Base-by-base conservation (phyloP, 92 coral and sea anemone species). In the Parazoanthus darwini region DNA sequence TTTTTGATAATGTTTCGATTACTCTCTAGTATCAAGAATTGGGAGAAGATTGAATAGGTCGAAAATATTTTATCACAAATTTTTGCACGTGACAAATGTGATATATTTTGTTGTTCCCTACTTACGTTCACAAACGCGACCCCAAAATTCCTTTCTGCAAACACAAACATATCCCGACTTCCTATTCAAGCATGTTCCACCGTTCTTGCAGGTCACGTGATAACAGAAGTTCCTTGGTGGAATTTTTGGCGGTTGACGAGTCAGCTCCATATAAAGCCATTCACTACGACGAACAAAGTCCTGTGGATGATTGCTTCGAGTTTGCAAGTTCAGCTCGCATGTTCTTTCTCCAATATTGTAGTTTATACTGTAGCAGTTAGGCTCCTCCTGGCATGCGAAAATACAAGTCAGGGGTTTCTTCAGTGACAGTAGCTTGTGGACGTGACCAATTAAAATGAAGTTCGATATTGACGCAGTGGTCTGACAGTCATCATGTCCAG, bases 321-420 rank as follows among this genome's bases (percentile, higher is more conserved):
- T 90, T 33, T 84, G 82, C 37, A 70, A 58, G 85, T 80, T 90
- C 54, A 90, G 6, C 59, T 86, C 90, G 22, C 92, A 90, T 38
- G 20, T 20, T 4, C 44, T 75, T 7, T 43, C 56, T 73, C 33
- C 75, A 23, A 71, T 43, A 8, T 90, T 56, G 46, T 85, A 90
- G 73, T 90, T 90, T 9, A 86, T 22, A 16, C 92, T 90, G 63
- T 79, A 90, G 38, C 92, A 90, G 18, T 35, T 18, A 5, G 74
- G 73, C 50, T 79, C 83, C 58, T 72, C 74, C 42, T 90, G 82
- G 33, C 90, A 90, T 9, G 82, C 79, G 18, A 71, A n/a, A 42
- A 90, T 42, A 73, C 92, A 90, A 16, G 82, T 26, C 36, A 13
- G 29, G 25, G 85, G 83, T 26, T 71, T 54, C 72, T 90, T 48